These are phyloP conservation scores for Sphenopsis melanotis DNA, from an alignment of 2,797 vertebrate genomes.

Conservation along the genomic window DNA sequence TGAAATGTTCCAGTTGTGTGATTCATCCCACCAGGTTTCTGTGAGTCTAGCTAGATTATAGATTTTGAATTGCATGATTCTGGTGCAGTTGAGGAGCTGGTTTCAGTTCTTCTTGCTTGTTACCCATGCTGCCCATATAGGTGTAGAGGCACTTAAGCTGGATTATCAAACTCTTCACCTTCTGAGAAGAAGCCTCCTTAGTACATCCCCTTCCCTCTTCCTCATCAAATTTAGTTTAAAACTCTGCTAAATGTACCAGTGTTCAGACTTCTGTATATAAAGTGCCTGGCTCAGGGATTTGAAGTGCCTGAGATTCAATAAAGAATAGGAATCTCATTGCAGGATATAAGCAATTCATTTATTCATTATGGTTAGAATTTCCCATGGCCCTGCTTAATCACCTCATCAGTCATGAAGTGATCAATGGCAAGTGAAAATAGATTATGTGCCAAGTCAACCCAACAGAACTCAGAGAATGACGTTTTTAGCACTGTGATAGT, in stretches of 20 bases:
- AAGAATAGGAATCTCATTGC: background rate
- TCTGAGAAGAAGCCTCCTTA: background rate
- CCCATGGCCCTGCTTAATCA: background rate
- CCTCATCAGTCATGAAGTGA: background rate
- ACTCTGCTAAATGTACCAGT: background rate
- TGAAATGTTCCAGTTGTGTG: background rate
- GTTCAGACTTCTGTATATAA: background rate
- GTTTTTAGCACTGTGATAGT: background rate
- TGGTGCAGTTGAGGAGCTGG: background rate
- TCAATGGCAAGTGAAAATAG: background rate
- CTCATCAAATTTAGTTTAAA: background rate
- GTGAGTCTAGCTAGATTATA: background rate
- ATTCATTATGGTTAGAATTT: background rate
- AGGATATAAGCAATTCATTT: background rate
- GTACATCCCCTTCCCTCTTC: background rate
- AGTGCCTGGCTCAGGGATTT: background rate
- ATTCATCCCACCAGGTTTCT: background rate
- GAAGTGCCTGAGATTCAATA: background rate
- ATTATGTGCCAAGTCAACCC: background rate
- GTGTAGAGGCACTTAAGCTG: background rate
- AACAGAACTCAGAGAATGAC: background rate
- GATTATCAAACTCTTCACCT: background rate
- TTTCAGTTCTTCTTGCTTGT: background rate
- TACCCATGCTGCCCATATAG: background rate
- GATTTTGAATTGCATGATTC: background rate